These are phyloP conservation scores for Leucophenga varia DNA, from an alignment of 1,140 invertebrate genomes.

Conservation along the genomic window DNA sequence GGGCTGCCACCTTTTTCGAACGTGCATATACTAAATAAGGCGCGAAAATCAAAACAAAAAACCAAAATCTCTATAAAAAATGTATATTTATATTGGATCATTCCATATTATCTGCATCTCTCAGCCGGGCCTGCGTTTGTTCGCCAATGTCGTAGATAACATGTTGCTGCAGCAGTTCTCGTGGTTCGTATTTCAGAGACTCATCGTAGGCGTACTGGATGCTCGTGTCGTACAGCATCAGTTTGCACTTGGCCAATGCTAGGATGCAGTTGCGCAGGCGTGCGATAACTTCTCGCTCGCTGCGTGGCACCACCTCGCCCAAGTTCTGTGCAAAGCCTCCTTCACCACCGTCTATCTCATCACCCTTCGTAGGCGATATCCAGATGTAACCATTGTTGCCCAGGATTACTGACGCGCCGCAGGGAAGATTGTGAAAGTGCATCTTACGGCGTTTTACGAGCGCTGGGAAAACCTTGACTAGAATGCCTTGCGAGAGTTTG, in stretches of 20 bases:
- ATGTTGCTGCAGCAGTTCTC: constrained; percentile 79
- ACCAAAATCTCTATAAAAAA: constrained; percentile 1
- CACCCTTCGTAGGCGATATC: constrained; percentile 74
- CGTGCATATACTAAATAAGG: constrained; percentile 2
- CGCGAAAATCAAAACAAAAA: constrained; percentile 3
- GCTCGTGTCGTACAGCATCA: constrained; percentile 90
- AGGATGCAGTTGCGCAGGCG: constrained; percentile 88
- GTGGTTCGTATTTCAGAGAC: constrained; percentile 78
- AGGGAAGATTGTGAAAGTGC: constrained; percentile 92
- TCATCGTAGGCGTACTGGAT: constrained; percentile 90
- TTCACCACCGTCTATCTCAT: constrained; percentile 68
- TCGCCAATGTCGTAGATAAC: constrained; percentile 77
- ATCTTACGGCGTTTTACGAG: constrained; percentile 92
- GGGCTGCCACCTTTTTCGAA: constrained; percentile 4
- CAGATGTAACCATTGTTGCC: constrained; percentile 97
- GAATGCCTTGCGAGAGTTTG: constrained; percentile 84
- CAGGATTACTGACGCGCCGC: constrained; percentile 88
- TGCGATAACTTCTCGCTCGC: constrained; percentile 80
- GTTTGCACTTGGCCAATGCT: constrained; percentile 78
- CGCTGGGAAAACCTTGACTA: constrained; percentile 91
- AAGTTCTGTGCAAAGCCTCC: constrained; percentile 82
- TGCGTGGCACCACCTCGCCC: constrained; percentile 67
- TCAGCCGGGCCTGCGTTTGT: constrained; percentile 67
- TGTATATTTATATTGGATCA: too few relatives aligned
- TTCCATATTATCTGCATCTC: constrained; percentile 27